phyloP scores from a whole-genome alignment of 1,140 invertebrate species.

The Diploscapter pachys region DNA sequence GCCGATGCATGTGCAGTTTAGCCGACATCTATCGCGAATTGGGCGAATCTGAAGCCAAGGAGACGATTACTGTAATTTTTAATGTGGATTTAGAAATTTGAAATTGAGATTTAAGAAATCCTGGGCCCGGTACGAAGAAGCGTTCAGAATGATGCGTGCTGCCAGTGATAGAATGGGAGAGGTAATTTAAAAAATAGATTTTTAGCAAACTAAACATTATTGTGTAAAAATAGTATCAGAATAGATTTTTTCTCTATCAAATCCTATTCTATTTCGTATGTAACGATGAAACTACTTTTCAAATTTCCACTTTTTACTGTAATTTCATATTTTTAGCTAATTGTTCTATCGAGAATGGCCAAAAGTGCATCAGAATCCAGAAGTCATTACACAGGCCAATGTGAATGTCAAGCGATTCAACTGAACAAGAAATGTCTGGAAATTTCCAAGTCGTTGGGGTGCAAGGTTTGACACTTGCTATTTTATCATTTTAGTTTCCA shows the following conservation, averaged over 20 bases:
- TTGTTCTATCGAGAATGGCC: constrained; percentile 53
- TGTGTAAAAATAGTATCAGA: too few species aligned
- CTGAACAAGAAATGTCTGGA: constrained; percentile 58
- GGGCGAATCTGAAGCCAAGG: constrained; percentile 59
- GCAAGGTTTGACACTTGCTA: constrained; percentile 37
- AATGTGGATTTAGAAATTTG: constrained; percentile 26
- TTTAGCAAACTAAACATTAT: too few species aligned
- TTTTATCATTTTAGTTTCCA: too few species aligned
- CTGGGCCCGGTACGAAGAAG: constrained; percentile 59
- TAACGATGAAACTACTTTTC: too few species aligned
- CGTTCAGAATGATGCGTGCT: constrained; percentile 54
- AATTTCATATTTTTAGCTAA: background rate
- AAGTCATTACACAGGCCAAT: constrained; percentile 57
- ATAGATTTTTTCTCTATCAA: too few species aligned
- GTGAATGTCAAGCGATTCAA: constrained; percentile 53
- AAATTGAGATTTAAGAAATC: constrained; percentile 49
- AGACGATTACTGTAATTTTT: constrained; percentile 51
- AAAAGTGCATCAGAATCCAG: constrained; percentile 56
- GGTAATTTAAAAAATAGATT: constrained; percentile 15
- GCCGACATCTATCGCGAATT: constrained; percentile 61
- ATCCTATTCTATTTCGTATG: too few species aligned
- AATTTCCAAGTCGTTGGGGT: constrained; percentile 52
- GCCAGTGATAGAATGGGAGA: constrained; percentile 57
- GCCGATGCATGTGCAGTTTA: constrained; percentile 59
- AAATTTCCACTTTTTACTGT: too few species aligned